Base-by-base conservation (phyloP, 1,140 invertebrate species). In the Solen grandis region DNA sequence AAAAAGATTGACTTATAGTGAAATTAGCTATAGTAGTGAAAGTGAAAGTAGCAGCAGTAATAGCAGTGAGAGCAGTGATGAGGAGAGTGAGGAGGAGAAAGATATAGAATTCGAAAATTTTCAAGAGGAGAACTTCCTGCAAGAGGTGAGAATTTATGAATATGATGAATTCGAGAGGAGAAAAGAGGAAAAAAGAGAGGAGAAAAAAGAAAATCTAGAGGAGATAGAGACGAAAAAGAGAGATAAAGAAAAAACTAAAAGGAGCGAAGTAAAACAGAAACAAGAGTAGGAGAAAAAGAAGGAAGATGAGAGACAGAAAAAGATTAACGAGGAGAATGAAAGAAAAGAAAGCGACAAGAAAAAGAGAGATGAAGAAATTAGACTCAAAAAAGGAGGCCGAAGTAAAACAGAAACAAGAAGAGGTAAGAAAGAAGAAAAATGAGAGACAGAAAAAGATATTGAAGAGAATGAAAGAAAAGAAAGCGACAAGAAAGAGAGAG, bases 121-220 rank as follows among this genome's bases (percentile, higher is more conserved):
- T 66, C 36, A 66, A 27, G 63, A 66, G 29, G 59, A 62, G 3
- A 62, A 14, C 38, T 62, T 4, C 38, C 25, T 62, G 5, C 33
- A n/a, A n/a, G n/a, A n/a, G n/a, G n/a, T n/a, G n/a, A n/a, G n/a
- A n/a, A n/a, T n/a, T n/a, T n/a, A n/a, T 41, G 5, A 66, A 46
- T 13, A 41, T 14, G 63, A 66, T 41, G 63, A 66, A n/a, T 22
- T 66, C 10, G 66, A 69, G 29, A 52, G 33, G 33, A 57, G 29
- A 33, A n/a, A 38, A 19, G 35, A 31, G n/a, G 63, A 81, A 60
- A 27, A 60, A 59, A 31, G 4, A 46, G 50, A 57, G 36, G 29
- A 57, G 36, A 25, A 60, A 65, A 25, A 70, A 60, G 29, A 57
- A 36, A 27, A 33, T 31, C 41, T 81, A 25, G 36, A 54, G 55